A percentile compares a stretch with the other conserved stretches of the same genome.
Evolutionary conservation across 2,113 vertebrate species (phyloP).

Genomic region (Chloropsis cyanopogon): DNA sequence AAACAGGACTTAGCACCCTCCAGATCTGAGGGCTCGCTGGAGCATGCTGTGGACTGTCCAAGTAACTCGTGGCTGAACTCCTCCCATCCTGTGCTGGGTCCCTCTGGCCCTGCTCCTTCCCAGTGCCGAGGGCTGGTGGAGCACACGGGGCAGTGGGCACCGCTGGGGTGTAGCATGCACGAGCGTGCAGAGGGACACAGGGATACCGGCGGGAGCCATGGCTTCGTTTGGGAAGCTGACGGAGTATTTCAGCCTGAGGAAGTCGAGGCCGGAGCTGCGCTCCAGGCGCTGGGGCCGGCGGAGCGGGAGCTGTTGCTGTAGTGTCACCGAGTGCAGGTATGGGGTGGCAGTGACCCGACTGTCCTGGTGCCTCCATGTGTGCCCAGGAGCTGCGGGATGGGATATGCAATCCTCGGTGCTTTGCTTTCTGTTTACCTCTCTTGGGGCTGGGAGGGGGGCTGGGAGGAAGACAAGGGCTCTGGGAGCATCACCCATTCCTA

Average conservation of each 20-base stretch:
- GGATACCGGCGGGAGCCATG: conserved; percentile 65
- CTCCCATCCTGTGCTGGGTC: neutral
- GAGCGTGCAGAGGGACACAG: neutral
- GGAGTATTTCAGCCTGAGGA: conserved; percentile 88
- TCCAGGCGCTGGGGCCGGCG: conserved; percentile 74
- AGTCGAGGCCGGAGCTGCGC: conserved; percentile 85
- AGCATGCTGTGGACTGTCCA: neutral
- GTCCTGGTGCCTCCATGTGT: neutral
- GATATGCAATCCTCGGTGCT: neutral
- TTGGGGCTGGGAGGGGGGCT: neutral
- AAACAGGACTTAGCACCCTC: neutral
- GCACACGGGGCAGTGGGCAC: neutral
- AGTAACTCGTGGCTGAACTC: neutral
- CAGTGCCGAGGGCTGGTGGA: neutral
- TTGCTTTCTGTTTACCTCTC: neutral
- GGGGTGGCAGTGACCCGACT: neutral
- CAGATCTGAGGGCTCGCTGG: neutral
- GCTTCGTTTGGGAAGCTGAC: conserved; percentile 91
- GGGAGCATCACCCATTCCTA: fast-evolving
- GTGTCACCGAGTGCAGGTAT: conserved; percentile 87
- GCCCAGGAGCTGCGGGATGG: neutral
- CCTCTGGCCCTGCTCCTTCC: neutral
- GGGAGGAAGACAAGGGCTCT: neutral
- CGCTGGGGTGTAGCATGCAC: neutral
- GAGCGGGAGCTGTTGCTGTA: conserved; percentile 88